Evolutionary conservation across 2,888 invertebrate genomes (phyloP).

Genomic region (Magallana nippona): DNA sequence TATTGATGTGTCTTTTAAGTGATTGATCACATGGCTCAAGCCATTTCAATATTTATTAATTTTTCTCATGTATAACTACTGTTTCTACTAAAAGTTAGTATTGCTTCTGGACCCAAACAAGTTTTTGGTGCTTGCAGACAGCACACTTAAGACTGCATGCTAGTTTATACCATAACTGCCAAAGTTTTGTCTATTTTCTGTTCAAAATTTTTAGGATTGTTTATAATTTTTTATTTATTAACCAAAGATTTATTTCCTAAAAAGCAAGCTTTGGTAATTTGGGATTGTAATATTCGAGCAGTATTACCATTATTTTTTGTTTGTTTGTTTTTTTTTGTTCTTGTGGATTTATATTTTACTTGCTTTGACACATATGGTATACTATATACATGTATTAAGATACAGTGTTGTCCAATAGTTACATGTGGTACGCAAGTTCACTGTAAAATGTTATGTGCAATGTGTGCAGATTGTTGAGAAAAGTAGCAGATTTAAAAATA

Average conservation of each 20-base stretch:
- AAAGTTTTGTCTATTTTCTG: background rate
- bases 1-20: too few relatives aligned
- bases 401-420: slow-evolving; percentile 21
- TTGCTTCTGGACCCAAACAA: too few relatives aligned
- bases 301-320: background rate
- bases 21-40: too few relatives aligned
- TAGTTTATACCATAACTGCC: background rate
- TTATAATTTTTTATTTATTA: too few relatives aligned
- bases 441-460: slow-evolving; percentile 17
- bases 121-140: background rate
- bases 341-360: background rate
- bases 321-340: background rate
- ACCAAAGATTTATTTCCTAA: too few relatives aligned
- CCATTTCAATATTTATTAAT: too few relatives aligned
- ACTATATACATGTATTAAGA: background rate
- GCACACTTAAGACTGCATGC: background rate
- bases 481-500: slow-evolving; percentile 7
- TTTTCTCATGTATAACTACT: too few relatives aligned
- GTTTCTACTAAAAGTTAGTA: too few relatives aligned
- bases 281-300: background rate
- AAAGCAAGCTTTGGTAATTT: background rate
- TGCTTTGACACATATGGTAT: background rate
- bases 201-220: too few relatives aligned
- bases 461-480: slow-evolving; percentile 20
- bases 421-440: background rate